Base-by-base conservation (phyloP, 2,113 vertebrate species). In the Corythoichthys intestinalis region DNA sequence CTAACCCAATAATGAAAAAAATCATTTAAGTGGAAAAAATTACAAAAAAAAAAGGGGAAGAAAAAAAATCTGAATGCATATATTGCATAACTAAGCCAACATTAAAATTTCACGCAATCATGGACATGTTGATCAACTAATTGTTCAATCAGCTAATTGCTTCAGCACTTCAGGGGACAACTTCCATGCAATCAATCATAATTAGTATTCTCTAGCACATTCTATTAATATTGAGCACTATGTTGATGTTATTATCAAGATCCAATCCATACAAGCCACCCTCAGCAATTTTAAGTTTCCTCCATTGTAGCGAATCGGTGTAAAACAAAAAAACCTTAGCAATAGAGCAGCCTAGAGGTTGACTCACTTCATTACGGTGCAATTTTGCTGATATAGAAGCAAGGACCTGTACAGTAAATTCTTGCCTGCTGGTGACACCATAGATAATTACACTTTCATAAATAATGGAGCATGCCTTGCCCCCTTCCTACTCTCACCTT, bases 401-500 rank as follows among this genome's bases (percentile, higher is more conserved):
- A 62, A 77, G 82, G 86, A 88, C 86, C 77, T 87, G 87, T 63
- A 48, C 61, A 47, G 61, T 86, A 89, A 89, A 91, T 88, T 88
- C 73, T 76, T 86, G 86, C 83, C 84, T 84, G 82, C 84, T 86
- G 83, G 81, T 90, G 88, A 90, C 86, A 87, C 83, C 82, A 77
- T 78, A 86, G 88, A 89, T 90, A 88, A 90, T 89, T 91, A 89
- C 86, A 87, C 82, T 75, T 79, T 83, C 82, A 90, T 88, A 91
- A 91, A 91, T 90, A 89, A 90, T 88, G 85, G 82, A 87, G 79
- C 81, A 77, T 79, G 78, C 86, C 77, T 85, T 77, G 81, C 82
- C 83, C 81, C 83, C 79, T 88, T 89, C 86, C 85, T 86, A 83
- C 83, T 80, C 83, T 79, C 50, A 69, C 80, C 70, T 65, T 59